Percentiles rank a stretch among this genome's conserved stretches.
Conservation (phyloP, 2,113 vertebrate genomes). For the Clinocottus analis region DNA sequence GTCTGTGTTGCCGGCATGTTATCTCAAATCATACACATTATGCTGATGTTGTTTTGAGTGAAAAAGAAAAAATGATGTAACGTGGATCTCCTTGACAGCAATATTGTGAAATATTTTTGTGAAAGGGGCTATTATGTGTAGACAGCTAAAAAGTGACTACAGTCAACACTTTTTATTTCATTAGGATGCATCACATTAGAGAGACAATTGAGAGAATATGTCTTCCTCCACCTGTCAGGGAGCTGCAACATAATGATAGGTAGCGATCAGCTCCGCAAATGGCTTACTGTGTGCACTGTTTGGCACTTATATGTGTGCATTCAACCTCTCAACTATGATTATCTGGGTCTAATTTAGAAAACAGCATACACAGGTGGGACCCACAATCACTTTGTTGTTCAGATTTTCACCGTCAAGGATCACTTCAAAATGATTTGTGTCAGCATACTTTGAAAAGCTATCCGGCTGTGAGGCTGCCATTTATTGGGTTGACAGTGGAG, state of each 20-base stretch:
- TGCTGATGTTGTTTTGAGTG: no score
- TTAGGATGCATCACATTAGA: not conserved
- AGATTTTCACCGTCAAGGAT: not conserved
- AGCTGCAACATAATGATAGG: not conserved
- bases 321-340: conserved; percentile 27
- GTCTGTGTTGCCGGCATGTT: no score
- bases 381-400: conserved; percentile 11
- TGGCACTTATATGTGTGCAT: conserved; percentile 15
- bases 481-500: not conserved
- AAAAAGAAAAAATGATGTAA: no score
- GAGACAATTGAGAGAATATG: conserved; percentile 2
- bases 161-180: not conserved
- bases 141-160: no score
- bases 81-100: no score
- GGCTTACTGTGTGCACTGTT: conserved; percentile 13
- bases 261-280: conserved; percentile 44
- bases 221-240: conserved; percentile 7
- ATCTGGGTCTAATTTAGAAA: conserved; percentile 7
- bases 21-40: no score
- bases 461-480: not conserved
- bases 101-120: no score
- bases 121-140: not conserved
- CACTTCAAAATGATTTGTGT: conserved; percentile 3
- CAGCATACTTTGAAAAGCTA: conserved; percentile 10
- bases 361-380: conserved; percentile 10